Conservation (phyloP, 2,113 vertebrate species). For the Upupa epops region DNA sequence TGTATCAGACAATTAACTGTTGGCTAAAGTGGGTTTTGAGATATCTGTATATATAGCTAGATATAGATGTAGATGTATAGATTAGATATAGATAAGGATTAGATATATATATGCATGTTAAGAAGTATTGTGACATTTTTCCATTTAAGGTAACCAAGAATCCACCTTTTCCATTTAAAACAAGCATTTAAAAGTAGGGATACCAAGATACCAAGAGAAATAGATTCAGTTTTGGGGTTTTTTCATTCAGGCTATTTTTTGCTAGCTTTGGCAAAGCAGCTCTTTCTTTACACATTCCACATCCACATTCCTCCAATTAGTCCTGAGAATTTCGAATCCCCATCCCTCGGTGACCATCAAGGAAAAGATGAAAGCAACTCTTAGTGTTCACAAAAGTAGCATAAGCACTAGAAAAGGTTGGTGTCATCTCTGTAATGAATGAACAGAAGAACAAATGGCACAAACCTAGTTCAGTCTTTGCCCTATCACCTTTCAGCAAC, state of each 20-base stretch:
- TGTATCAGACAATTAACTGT: not conserved
- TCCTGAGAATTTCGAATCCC: not conserved
- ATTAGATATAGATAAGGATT: too few relatives aligned
- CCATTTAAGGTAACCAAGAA: not conserved
- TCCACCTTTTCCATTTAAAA: not conserved
- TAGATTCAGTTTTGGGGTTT: not conserved
- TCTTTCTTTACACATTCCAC: not conserved
- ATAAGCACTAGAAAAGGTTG: not conserved
- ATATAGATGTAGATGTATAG: not conserved
- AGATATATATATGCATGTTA: not conserved
- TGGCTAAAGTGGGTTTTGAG: not conserved
- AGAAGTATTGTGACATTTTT: not conserved
- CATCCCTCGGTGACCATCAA: not conserved
- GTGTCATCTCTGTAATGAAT: not conserved
- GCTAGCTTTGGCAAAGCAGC: not conserved
- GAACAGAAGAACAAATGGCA: not conserved
- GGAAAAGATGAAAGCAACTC: not conserved
- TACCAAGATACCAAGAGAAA: not conserved
- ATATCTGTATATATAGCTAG: not conserved
- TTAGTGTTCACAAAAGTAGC: not conserved
- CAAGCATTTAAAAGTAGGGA: not conserved
- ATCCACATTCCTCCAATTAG: not conserved
- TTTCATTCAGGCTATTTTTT: not conserved
- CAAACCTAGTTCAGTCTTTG: not conserved
- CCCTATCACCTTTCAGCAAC: not conserved